Base-by-base conservation (phyloP, 2,113 vertebrate genomes). In the Eretmochelys imbricata region DNA sequence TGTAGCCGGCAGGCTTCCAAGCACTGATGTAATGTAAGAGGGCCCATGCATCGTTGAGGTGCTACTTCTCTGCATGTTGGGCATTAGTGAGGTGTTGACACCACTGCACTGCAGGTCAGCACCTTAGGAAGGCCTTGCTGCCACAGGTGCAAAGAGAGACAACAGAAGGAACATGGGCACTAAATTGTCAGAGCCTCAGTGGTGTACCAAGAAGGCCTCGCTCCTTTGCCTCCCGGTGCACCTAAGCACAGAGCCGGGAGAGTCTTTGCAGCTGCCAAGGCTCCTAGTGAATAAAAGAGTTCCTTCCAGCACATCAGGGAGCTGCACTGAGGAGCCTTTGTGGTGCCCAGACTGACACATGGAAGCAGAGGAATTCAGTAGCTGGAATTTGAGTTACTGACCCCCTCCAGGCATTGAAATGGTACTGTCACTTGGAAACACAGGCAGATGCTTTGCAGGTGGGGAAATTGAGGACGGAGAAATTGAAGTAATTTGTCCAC, bases 401-500 rank as follows among this genome's bases (percentile, higher is more conserved):
- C 79, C 29, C 0, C 2, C 65, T 27, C 20, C 53, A 86, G 51
- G 35, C 11, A 53, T n/a, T 55, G 80, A 76, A 76, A 46, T 12
- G 10, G 22, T 17, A 3, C 14, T 35, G 38, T 19, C 89, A 20
- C 75, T 78, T 13, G 1, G 38, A 38, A 82, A 24, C 38, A 85
- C 53, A 88, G 42, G 49, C 82, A 29, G 84, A 27, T 10, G 29
- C 1, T 3, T 19, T n/a, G 5, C 8, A 5, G 0, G 0, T 2
- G 5, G 46, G 42, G 35, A 96, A 81, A 38, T 9, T 20, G 1
- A 2, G 49, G 22, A 38, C 2, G 31, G 55, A 57, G 31, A 78
- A 19, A 72, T 42, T 55, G 22, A 48, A 57, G 3, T 29, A 93
- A 25, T 6, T n/a, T 51, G 6, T 20, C 9, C 51, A 6, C 5